A percentile compares a stretch with the other conserved stretches of the same genome.
Conservation (phyloP, 1,140 invertebrate species). For the Drosophila kepulauana region DNA sequence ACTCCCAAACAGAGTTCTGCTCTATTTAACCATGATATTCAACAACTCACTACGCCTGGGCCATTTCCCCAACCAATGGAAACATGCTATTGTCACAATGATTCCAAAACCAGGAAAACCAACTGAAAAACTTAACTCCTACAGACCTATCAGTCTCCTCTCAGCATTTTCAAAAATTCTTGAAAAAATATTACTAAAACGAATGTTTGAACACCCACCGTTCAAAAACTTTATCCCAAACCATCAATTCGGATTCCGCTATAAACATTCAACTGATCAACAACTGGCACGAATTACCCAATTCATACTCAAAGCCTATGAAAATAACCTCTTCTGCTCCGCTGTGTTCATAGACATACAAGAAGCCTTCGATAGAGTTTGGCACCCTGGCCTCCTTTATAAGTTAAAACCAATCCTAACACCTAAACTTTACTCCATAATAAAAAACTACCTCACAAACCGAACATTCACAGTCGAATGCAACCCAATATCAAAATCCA, state of each 20-base stretch:
- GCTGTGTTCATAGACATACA: constrained; percentile 28
- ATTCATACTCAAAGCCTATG: constrained; percentile 16
- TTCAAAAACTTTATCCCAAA: neutral
- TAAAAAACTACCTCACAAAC: neutral
- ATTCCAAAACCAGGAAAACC: constrained; percentile 23
- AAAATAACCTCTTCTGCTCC: constrained; percentile 7
- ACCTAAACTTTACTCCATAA: neutral
- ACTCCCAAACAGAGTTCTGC: neutral
- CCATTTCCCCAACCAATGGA: constrained; percentile 13
- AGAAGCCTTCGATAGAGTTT: constrained; percentile 35
- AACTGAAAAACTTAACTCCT: neutral
- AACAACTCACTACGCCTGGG: neutral
- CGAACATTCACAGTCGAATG: neutral
- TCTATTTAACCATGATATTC: constrained; percentile 6
- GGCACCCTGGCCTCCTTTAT: constrained; percentile 22
- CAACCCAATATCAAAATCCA: neutral
- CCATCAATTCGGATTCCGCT: constrained; percentile 23
- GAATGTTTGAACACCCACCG: neutral
- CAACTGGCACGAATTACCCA: constrained; percentile 7
- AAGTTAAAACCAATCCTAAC: constrained; percentile 22
- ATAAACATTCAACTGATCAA: constrained; percentile 8
- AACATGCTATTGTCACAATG: constrained; percentile 5
- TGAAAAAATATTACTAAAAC: neutral
- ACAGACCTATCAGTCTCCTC: constrained; percentile 14
- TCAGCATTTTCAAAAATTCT: constrained; percentile 8